These are phyloP conservation scores for Cyprinodon variegatus DNA, from an alignment of 2,113 vertebrate genomes.

Conservation along the genomic window DNA sequence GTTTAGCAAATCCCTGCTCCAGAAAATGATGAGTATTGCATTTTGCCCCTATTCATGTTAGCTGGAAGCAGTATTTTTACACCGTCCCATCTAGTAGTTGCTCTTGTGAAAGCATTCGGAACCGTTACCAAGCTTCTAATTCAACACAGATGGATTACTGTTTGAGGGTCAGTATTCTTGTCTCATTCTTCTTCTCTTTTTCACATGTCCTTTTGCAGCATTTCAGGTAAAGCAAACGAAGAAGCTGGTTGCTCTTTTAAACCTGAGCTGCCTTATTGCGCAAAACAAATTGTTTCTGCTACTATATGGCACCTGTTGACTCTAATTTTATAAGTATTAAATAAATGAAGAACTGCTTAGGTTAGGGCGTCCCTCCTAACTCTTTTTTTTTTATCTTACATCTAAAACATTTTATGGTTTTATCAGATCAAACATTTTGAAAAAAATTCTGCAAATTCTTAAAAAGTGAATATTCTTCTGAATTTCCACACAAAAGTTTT, in stretches of 20 bases:
- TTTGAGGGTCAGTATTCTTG: too few species aligned
- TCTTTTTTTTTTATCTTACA: not conserved
- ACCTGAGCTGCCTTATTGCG: too few species aligned
- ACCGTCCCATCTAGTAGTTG: not conserved
- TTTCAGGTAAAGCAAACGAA: too few species aligned
- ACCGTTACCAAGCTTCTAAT: not conserved
- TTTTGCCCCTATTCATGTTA: not conserved
- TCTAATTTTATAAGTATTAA: too few species aligned
- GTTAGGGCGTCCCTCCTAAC: too few species aligned
- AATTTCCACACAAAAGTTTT: not conserved
- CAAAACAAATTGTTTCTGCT: too few species aligned
- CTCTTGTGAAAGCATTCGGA: not conserved
- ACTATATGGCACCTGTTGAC: too few species aligned
- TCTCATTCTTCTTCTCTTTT: too few species aligned
- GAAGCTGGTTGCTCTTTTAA: too few species aligned
- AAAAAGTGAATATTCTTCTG: not conserved
- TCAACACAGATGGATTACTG: too few species aligned
- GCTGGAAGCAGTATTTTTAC: not conserved
- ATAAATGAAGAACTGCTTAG: too few species aligned
- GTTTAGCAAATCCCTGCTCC: not conserved
- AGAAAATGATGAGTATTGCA: not conserved
- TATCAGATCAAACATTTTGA: not conserved
- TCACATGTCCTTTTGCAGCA: too few species aligned
- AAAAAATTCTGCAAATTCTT: not conserved
- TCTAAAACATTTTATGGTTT: not conserved